phyloP scores from a whole-genome alignment of 2,888 invertebrate genomes.

The Megaustenia siamemsis region DNA sequence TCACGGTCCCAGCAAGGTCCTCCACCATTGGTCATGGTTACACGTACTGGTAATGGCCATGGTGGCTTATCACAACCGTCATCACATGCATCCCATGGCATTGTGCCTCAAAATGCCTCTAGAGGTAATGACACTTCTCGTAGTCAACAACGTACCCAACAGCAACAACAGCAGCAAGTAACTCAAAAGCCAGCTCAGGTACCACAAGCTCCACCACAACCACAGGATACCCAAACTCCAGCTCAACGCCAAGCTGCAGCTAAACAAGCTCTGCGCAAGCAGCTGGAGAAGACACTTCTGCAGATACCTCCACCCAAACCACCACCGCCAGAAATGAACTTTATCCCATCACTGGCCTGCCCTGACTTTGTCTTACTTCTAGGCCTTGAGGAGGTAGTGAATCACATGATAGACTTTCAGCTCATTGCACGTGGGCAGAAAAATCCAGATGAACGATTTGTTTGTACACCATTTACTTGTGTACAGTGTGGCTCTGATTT shows the following conservation, averaged over 20 bases:
- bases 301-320: slow-evolving; percentile 98
- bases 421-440: slow-evolving; percentile 75
- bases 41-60: slow-evolving; percentile 63
- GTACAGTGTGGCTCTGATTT: slow-evolving; percentile 99
- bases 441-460: slow-evolving; percentile 77
- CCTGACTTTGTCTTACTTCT: slow-evolving; percentile 98
- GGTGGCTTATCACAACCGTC: slow-evolving; percentile 31
- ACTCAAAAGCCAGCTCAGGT: slow-evolving; percentile 53
- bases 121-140: slow-evolving; percentile 28
- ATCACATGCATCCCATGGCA: slow-evolving; percentile 35
- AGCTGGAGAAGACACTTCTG: slow-evolving; percentile 85
- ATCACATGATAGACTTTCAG: slow-evolving; percentile 86
- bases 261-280: slow-evolving; percentile 95
- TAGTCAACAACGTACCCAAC: slow-evolving; percentile 61
- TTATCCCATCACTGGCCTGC: slow-evolving; percentile 98
- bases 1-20: slow-evolving; percentile 77
- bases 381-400: slow-evolving; percentile 90
- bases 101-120: slow-evolving; percentile 37
- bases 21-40: slow-evolving; percentile 83
- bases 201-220: slow-evolving; percentile 79
- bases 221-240: slow-evolving; percentile 87
- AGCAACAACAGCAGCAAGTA: slow-evolving; percentile 50
- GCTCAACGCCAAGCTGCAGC: slow-evolving; percentile 99
- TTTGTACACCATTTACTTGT: slow-evolving; percentile 91
- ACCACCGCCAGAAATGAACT: slow-evolving; percentile 99